Conservation (phyloP, 2,797 vertebrate species). For the Lophius americanus region DNA sequence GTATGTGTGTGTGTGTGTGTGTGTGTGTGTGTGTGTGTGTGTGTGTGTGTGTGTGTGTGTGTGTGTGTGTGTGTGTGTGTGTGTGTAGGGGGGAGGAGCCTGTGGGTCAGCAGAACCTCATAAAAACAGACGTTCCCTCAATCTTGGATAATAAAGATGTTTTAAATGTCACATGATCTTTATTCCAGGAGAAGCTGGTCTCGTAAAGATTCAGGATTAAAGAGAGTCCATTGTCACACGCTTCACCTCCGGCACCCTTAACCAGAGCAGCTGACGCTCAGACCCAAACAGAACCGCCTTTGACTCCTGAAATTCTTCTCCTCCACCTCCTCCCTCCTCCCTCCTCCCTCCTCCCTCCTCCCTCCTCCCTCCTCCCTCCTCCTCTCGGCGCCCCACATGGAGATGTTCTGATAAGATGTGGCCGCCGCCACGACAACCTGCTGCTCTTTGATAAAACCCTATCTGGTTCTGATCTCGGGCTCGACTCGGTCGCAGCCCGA, state of each 20-base stretch:
- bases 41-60: too few relatives aligned
- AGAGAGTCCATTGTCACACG: slow-evolving; percentile 78
- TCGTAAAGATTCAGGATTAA: slow-evolving; percentile 85
- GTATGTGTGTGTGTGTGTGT: too few relatives aligned
- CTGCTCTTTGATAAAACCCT: slow-evolving; percentile 85
- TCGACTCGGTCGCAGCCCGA: slow-evolving; percentile 58
- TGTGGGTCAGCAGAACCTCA: slow-evolving; percentile 11
- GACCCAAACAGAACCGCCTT: slow-evolving; percentile 58
- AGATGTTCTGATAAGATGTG: slow-evolving; percentile 77
- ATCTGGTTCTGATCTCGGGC: slow-evolving; percentile 82
- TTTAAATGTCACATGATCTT: slow-evolving; percentile 87
- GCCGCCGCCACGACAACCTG: slow-evolving; percentile 79
- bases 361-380: slow-evolving; percentile 31
- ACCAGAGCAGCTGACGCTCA: slow-evolving; percentile 73
- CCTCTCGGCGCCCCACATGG: background rate
- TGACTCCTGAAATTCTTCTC: slow-evolving; percentile 51
- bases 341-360: slow-evolving; percentile 45
- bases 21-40: too few relatives aligned
- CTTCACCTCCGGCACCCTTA: slow-evolving; percentile 62
- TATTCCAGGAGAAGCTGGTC: slow-evolving; percentile 81
- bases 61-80: too few relatives aligned
- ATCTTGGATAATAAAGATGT: slow-evolving; percentile 87
- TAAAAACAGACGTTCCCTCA: slow-evolving; percentile 78
- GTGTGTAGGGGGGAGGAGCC: slow-evolving; percentile 44
- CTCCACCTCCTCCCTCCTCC: slow-evolving; percentile 23